Base-by-base conservation (phyloP, 2,113 vertebrate genomes). In the Cranoglanis bouderius region DNA sequence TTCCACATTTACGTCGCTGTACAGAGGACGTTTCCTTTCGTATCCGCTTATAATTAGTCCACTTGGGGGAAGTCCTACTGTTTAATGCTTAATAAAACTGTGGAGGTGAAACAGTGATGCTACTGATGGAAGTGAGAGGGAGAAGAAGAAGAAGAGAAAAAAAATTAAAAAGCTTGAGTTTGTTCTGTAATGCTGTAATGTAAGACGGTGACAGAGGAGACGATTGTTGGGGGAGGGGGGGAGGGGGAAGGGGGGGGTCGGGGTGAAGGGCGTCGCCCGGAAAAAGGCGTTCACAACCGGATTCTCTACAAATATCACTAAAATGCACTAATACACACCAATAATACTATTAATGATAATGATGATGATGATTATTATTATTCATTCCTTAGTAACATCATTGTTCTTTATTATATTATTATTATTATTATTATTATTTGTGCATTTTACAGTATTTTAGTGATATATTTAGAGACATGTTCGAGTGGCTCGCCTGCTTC, bases 1-100 rank as follows among this genome's bases (percentile, higher is more conserved):
- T 32, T 49, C 51, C 35, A 59, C 35, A 3, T 94, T 94, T 91
- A 93, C 43, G 12, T 91, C 90, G 88, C 93, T 96, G 94, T 95
- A 94, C 93, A 95, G 92, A 94, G 84, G 88, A 94, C 38, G 40
- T 35, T 70, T 51, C 26, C 24, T 51, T 51, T 51, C 35, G 9
- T 26, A 55, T 19, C 78, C 9, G 75, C 7, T 32, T 55, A 18
- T 21, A 32, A 32, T 81, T 16, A 75, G 55, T 82, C 86, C 32
- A 18, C 92, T 89, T 61, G 86, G 38, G 78, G 53, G 32, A 12
- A 35, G 55, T 46, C 93, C 93, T 93, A 92, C 72, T 88, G 75
- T 92, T 91, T 91, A 88, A 65, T 77, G 81, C 92, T 91, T 92
- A 91, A 90, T 93, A 92, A 91, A 87, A 87, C 85, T 90, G 77